These are phyloP conservation scores for Ennomos erosarius DNA, from an alignment of 2,888 invertebrate species.

Conservation along the genomic window DNA sequence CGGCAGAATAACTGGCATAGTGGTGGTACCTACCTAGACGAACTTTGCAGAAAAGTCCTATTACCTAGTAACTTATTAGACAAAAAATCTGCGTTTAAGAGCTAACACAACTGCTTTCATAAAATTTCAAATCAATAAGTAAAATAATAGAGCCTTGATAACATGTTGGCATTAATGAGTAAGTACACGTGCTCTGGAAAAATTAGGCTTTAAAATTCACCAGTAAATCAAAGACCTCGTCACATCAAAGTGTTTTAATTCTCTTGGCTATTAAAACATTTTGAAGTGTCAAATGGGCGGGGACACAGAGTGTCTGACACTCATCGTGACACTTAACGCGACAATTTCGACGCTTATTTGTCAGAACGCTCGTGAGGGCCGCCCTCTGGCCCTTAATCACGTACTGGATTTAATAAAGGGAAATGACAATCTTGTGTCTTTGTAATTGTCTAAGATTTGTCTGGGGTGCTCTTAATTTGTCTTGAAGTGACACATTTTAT, in stretches of 20 bases:
- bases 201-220: not conserved
- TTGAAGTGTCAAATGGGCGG: constrained; percentile 56
- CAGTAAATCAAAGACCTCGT: not conserved
- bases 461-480: constrained; percentile 14
- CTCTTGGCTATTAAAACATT: constrained; percentile 33
- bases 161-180: too few species aligned
- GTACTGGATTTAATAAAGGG: constrained; percentile 40
- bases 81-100: not conserved
- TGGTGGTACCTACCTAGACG: too few species aligned
- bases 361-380: constrained; percentile 49
- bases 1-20: too few species aligned
- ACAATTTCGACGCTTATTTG: constrained; percentile 62
- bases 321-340: constrained; percentile 38
- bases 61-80: too few species aligned
- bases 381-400: constrained; percentile 37
- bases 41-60: too few species aligned
- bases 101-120: not conserved
- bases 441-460: constrained; percentile 36
- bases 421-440: constrained; percentile 23
- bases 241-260: constrained; percentile 20
- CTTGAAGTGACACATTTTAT: constrained; percentile 7
- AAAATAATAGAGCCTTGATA: too few species aligned
- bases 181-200: too few species aligned
- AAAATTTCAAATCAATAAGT: too few species aligned
- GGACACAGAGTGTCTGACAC: constrained; percentile 47